These are phyloP conservation scores for Oscheius myriophilus DNA, from an alignment of 2,888 invertebrate species.

Conservation along the genomic window DNA sequence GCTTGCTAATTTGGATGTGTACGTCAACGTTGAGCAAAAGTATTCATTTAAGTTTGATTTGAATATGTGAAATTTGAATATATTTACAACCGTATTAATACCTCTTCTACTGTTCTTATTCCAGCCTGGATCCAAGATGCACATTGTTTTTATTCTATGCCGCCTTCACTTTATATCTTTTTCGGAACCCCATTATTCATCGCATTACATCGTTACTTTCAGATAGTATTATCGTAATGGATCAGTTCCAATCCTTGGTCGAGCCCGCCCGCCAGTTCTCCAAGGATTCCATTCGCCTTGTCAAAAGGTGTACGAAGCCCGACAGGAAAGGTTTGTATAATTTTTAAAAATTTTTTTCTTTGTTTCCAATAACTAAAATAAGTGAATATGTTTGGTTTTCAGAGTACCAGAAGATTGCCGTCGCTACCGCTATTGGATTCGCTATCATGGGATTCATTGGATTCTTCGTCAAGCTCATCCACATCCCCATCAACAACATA, in stretches of 20 bases:
- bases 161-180: no score
- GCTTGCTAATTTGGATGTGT: no score
- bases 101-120: no score
- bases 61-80: no score
- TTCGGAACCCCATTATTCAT: neutral
- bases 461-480: conserved; percentile 98
- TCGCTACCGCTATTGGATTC: conserved; percentile 98
- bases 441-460: conserved; percentile 99
- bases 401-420: conserved; percentile 99
- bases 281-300: conserved; percentile 96
- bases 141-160: no score
- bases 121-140: no score
- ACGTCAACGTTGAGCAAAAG: no score
- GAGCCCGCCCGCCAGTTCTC: conserved; percentile 95
- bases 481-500: conserved; percentile 88
- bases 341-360: neutral
- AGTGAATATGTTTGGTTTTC: conserved; percentile 38
- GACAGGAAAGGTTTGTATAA: conserved; percentile 87
- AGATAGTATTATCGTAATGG: conserved; percentile 78
- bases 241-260: conserved; percentile 91
- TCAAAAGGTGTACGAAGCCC: conserved; percentile 98
- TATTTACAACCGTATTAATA: no score
- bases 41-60: no score
- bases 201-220: conserved; percentile 6
- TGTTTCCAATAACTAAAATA: neutral